Evolutionary conservation across 2,113 vertebrate species (phyloP).

Genomic region (Rhabdornis inornatus): DNA sequence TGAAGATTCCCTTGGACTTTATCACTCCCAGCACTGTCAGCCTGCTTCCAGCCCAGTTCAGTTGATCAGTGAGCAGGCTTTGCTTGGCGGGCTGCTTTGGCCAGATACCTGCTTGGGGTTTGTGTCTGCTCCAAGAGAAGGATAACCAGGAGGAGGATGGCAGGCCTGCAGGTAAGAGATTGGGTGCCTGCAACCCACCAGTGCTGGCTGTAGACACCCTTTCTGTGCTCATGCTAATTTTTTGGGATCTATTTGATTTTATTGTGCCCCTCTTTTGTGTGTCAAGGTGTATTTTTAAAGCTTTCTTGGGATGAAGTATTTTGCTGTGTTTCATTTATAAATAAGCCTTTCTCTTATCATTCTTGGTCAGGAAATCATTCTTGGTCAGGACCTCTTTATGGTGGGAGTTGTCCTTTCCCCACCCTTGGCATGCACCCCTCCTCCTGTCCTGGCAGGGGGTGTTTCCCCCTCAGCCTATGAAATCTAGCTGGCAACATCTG

Average conservation of each 20-base stretch:
- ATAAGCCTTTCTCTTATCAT: not conserved
- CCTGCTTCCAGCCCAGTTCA: not conserved
- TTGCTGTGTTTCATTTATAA: not conserved
- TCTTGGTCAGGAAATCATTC: not conserved
- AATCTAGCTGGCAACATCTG: slow-evolving; percentile 63
- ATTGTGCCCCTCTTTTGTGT: not conserved
- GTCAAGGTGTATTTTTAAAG: not conserved
- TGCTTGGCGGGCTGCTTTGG: not conserved
- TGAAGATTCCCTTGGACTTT: slow-evolving; percentile 66
- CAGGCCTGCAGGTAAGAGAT: slow-evolving; percentile 83
- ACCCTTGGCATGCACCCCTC: accelerated
- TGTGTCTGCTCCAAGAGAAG: not conserved
- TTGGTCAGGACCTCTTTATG: not conserved
- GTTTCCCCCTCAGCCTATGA: slow-evolving; percentile 74
- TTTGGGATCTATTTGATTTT: not conserved
- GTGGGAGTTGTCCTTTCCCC: not conserved
- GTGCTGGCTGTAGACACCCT: not conserved
- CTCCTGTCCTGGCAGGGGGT: not conserved
- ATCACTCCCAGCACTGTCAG: slow-evolving; percentile 15
- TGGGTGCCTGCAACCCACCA: accelerated
- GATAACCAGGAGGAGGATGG: slow-evolving; percentile 68
- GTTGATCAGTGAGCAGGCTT: not conserved
- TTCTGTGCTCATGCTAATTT: not conserved
- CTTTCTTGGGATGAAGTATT: not conserved
- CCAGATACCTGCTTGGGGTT: not conserved